These are phyloP conservation scores for Mycalesis mineus DNA, from an alignment of 2,888 invertebrate genomes.

Conservation along the genomic window DNA sequence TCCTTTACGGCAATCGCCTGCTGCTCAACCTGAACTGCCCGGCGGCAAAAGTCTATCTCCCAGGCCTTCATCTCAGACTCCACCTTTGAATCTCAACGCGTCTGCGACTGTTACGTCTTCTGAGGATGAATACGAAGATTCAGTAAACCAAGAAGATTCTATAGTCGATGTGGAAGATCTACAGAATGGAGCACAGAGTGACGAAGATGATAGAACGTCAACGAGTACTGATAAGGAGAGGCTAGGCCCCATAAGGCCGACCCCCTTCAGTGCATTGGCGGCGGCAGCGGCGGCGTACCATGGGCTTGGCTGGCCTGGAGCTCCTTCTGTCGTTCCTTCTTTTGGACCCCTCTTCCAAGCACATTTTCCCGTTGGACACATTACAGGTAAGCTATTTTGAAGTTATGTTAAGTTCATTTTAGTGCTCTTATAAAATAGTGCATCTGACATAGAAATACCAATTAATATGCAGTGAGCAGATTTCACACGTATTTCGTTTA, in stretches of 20 bases:
- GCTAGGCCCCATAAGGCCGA: slow-evolving; percentile 83
- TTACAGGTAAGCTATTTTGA: slow-evolving; percentile 57
- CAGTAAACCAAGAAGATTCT: slow-evolving; percentile 82
- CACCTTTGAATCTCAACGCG: slow-evolving; percentile 70
- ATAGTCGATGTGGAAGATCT: slow-evolving; percentile 89
- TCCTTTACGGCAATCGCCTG: slow-evolving; percentile 67
- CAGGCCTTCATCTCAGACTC: slow-evolving; percentile 62
- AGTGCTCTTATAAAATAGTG: too few relatives aligned
- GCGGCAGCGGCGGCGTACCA: slow-evolving; percentile 85
- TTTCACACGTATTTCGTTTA: too few relatives aligned
- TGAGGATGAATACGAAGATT: slow-evolving; percentile 83
- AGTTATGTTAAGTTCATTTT: not conserved
- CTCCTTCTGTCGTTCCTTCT: slow-evolving; percentile 77
- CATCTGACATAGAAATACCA: too few relatives aligned
- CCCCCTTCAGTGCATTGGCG: slow-evolving; percentile 82
- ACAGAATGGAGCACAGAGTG: slow-evolving; percentile 75
- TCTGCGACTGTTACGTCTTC: slow-evolving; percentile 73
- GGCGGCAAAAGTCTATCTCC: slow-evolving; percentile 63
- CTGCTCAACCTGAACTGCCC: slow-evolving; percentile 67
- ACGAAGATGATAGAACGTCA: slow-evolving; percentile 64
- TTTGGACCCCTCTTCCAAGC: slow-evolving; percentile 84
- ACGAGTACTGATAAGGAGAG: slow-evolving; percentile 55
- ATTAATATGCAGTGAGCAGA: too few relatives aligned
- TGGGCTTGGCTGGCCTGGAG: slow-evolving; percentile 79
- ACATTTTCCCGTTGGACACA: slow-evolving; percentile 75